Percentiles rank a stretch among this genome's conserved stretches.
Conservation (phyloP, 2,113 vertebrate genomes). For the Urocynchramus pylzowi region DNA sequence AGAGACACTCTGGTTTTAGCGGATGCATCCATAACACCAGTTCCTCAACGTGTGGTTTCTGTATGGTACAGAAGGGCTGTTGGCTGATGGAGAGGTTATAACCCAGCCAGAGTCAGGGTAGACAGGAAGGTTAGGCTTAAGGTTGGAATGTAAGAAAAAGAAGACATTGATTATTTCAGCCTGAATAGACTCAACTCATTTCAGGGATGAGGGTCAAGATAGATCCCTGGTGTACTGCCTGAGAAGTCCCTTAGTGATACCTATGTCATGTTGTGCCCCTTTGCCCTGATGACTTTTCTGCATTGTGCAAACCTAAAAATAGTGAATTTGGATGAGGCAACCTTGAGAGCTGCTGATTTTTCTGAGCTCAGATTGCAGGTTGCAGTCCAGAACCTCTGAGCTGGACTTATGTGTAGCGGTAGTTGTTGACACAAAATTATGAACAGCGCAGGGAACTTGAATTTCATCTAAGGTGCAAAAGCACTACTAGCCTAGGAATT, state of each 20-base stretch:
- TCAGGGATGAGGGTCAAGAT: neutral
- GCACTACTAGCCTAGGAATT: neutral
- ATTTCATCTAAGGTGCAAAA: neutral
- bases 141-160: neutral
- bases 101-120: rapidly evolving
- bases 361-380: neutral
- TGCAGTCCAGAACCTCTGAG: neutral
- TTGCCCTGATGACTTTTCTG: neutral
- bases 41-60: neutral
- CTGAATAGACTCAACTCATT: neutral
- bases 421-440: neutral
- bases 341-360: neutral
- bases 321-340: neutral
- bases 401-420: neutral
- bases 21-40: rapidly evolving
- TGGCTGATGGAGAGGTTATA: neutral
- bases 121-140: neutral
- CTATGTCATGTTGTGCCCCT: neutral
- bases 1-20: neutral
- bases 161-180: neutral
- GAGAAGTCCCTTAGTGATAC: neutral
- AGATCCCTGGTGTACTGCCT: neutral
- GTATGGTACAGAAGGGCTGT: neutral
- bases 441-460: neutral
- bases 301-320: neutral